Evolutionary conservation across 2,113 vertebrate genomes (phyloP).

Genomic region (Heteronetta atricapilla): DNA sequence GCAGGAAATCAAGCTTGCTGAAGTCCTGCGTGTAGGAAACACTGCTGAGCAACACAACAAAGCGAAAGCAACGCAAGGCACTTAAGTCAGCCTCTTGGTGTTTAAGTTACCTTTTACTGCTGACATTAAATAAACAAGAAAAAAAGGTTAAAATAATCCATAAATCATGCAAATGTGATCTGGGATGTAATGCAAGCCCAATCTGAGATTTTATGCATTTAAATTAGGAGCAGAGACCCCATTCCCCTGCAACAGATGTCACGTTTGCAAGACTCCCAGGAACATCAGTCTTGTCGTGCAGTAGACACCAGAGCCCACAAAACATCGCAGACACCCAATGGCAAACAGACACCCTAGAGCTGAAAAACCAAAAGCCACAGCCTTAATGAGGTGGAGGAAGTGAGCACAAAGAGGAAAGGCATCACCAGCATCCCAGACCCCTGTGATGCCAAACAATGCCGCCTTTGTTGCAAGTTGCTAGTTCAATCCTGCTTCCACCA

Average conservation of each 20-base stretch:
- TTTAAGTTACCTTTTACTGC: background rate
- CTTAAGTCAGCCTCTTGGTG: background rate
- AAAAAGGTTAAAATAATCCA: background rate
- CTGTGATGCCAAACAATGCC: background rate
- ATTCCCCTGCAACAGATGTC: background rate
- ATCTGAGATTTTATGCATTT: background rate
- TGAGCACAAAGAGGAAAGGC: slow-evolving; percentile 27
- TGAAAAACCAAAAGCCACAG: slow-evolving; percentile 29
- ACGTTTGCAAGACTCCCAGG: background rate
- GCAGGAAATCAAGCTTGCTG: slow-evolving; percentile 2
- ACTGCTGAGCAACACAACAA: background rate
- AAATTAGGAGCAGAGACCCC: background rate
- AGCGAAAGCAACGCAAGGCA: background rate
- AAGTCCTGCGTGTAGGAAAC: background rate
- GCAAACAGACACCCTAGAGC: background rate
- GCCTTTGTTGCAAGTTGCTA: background rate
- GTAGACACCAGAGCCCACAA: background rate
- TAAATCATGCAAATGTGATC: background rate
- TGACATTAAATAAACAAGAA: background rate
- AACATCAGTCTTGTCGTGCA: background rate
- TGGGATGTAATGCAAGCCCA: background rate
- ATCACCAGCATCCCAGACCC: slow-evolving; percentile 24
- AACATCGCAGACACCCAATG: background rate
- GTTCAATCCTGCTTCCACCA: slow-evolving; percentile 2
- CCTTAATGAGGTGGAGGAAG: slow-evolving; percentile 35